Base-by-base conservation (phyloP, 2,888 invertebrate genomes). In the Minunthozetes semirufus region DNA sequence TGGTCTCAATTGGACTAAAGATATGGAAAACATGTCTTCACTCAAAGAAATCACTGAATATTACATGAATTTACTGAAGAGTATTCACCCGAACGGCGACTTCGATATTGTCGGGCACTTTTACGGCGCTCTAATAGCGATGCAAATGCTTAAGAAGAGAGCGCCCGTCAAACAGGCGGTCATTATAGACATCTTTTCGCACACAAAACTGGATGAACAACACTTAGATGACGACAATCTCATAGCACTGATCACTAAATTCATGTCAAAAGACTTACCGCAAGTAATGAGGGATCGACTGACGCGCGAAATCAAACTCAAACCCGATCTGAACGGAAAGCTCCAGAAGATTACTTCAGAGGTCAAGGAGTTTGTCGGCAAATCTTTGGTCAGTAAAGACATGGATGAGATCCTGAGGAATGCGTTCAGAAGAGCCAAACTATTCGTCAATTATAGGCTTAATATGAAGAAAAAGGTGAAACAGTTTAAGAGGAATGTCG, bases 21-120 rank as follows among this genome's bases (percentile, higher is more conserved):
- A 77, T 17, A 72, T 77, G 56, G 38, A 68, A 9, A 38, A 38
- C 42, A 50, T 72, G 22, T 17, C 25, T 2, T 72, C 75, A 42
- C 15, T 79, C 19, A 61, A 76, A 27, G 56, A 74, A 5, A 15
- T 77, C 0, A 76, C 72, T 27, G 33, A 50, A 9, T 76, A 70
- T 61, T 78, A 74, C 29, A 66, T 75, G 33, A 71, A 86, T 82
- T 88, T 91, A 83, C 88, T 97, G 80, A 89, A 88, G 81, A 86
- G 86, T 73, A 85, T 90, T 70, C 93, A 94, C 84, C 88, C 89
- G 9, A 84, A 85, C 76, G 92, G 94, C 77, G 94, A 96, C 3
- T 96, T 94, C 86, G 88, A 89, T 72, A 85, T 99, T 78, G 88
- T 92, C 63, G 98, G 97, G 1, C 98, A 99, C 85, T 97, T 97